Evolutionary conservation across 2,888 invertebrate species (phyloP), one percentile per base, ranked within the genome.

Genomic region (Leptopilina syphax): DNA sequence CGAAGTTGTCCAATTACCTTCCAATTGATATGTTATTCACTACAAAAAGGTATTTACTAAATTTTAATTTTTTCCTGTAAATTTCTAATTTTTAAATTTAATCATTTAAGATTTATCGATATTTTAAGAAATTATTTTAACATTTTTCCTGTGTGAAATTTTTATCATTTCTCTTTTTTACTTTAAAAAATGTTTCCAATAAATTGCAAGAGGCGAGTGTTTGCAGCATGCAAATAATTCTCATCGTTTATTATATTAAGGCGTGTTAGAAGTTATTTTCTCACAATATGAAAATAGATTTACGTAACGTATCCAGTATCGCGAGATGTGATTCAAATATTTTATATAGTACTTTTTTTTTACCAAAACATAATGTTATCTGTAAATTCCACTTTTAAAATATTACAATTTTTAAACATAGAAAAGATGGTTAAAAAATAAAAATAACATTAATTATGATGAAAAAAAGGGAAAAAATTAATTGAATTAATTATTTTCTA

Each of bases 21-120:
- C 84, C 81, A 84, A 79, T 87, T 50, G 87, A 89, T 89, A 91
- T 91, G 90, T 85, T 34, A 34, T 34, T 87, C 85, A 83, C 85
- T 85, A 79, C 85, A 84, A 84, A 82, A 86, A 90, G 91, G 91
- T 91, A 89, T 7, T 77, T 83, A 65, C 50, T 0, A 1, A 47
- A 47, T 47, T 47, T 47, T 47, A 47, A 47, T 7, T 47, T 47
- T 18, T 47, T 3, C 7, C 47, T 7, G 5, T 47, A 7, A 9
- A 47, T 47, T 1, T 47, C 1, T 47, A 47, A 5, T 77, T 13
- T 77, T 60, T 65, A 47, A 13, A n/a, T 60, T 65, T 50, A 76
- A 18, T 18, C 7, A 9, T 18, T 60, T n/a, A n/a, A 60, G 18
- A 27, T 34, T 34, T 34, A 2, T 34, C 34, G 10, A 50, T 50